Percentiles rank a stretch among this genome's conserved stretches.
These are phyloP conservation scores for Alethe diademata DNA, from an alignment of 2,113 vertebrate species.

Conservation along the genomic window DNA sequence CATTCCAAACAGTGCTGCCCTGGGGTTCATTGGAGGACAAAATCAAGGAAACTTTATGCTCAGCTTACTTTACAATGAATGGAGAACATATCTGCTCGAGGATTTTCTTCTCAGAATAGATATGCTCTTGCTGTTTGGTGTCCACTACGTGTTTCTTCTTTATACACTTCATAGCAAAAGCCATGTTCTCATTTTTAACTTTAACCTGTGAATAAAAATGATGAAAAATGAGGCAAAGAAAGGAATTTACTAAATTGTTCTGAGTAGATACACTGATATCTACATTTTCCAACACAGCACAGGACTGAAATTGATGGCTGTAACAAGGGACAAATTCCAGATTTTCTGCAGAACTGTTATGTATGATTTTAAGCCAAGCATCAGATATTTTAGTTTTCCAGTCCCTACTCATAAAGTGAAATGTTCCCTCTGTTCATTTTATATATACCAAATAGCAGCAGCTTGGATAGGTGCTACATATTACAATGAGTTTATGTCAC, in stretches of 20 bases:
- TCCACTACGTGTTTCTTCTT: conserved; percentile 92
- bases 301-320: not conserved
- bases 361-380: not conserved
- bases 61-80: conserved; percentile 86
- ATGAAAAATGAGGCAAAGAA: not conserved
- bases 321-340: not conserved
- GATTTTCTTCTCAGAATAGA: conserved; percentile 92
- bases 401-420: not conserved
- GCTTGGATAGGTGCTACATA: not conserved
- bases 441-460: not conserved
- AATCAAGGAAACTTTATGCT: not conserved
- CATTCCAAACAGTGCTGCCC: not conserved
- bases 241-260: not conserved
- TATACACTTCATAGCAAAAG: conserved; percentile 93
- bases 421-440: not conserved
- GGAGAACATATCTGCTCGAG: conserved; percentile 83
- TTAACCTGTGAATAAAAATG: conserved; percentile 79
- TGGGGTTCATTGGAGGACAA: not conserved
- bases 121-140: conserved; percentile 89
- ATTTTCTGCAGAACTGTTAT: not conserved
- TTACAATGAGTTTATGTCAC: not conserved
- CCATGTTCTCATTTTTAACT: conserved; percentile 83
- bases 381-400: not conserved
- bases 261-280: not conserved
- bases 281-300: not conserved